Conservation (phyloP, 2,888 invertebrate genomes). For the Drosophila incognita region DNA sequence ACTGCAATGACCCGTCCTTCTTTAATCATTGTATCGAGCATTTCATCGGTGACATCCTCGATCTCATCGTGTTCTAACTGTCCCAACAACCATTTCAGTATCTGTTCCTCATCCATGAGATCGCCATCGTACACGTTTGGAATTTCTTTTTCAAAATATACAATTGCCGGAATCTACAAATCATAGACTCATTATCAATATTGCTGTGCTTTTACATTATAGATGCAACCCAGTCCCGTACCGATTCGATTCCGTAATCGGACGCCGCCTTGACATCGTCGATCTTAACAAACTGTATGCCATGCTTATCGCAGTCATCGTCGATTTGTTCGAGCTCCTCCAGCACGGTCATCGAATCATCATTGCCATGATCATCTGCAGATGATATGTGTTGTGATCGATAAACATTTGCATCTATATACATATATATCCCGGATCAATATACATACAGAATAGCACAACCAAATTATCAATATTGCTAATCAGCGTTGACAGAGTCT, state of each 20-base stretch:
- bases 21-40: constrained; percentile 94
- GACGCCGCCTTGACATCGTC: constrained; percentile 93
- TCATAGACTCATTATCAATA: constrained; percentile 13
- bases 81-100: constrained; percentile 93
- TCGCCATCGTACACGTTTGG: constrained; percentile 97
- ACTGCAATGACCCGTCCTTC: constrained; percentile 95
- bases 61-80: constrained; percentile 97
- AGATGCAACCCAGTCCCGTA: constrained; percentile 53
- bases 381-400: constrained; percentile 34
- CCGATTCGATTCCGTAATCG: constrained; percentile 93
- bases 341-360: constrained; percentile 94
- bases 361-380: constrained; percentile 95
- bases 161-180: constrained; percentile 90
- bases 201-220: not conserved
- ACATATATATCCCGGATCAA: constrained; percentile 4
- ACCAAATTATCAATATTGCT: constrained; percentile 96
- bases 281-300: constrained; percentile 97
- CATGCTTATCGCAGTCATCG: constrained; percentile 96
- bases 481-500: constrained; percentile 94
- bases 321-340: constrained; percentile 96
- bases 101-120: constrained; percentile 94
- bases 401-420: constrained; percentile 11
- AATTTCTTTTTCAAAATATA: constrained; percentile 96
- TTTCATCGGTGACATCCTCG: constrained; percentile 97
- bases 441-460: constrained; percentile 94